These are phyloP conservation scores for Tetramorium parvispinum DNA, from an alignment of 1,140 invertebrate genomes.

Conservation along the genomic window DNA sequence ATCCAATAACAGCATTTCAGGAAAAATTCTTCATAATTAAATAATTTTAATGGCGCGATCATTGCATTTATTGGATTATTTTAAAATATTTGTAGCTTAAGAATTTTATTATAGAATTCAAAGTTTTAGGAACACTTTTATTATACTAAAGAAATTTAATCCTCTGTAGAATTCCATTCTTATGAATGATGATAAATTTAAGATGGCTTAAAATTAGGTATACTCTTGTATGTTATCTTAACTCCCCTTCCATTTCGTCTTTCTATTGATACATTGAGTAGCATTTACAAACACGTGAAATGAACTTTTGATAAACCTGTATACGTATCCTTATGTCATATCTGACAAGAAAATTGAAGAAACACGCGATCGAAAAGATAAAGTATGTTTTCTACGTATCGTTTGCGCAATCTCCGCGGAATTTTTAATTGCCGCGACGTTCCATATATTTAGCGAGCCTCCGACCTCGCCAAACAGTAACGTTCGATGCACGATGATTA, in stretches of 20 bases:
- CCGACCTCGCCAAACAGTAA: conserved; percentile 72
- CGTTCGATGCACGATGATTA: conserved; percentile 64
- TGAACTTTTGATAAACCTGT: conserved; percentile 30
- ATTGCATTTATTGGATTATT: not conserved
- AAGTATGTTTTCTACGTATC: not conserved
- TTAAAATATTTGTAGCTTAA: not conserved
- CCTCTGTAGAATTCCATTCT: not conserved
- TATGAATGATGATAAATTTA: not conserved
- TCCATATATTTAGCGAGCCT: conserved; percentile 72
- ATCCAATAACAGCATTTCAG: not conserved
- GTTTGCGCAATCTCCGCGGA: conserved; percentile 64
- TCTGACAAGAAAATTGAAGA: conserved; percentile 54
- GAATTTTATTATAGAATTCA: not conserved
- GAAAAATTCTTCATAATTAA: conserved; percentile 1
- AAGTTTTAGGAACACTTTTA: not conserved
- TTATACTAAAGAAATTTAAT: not conserved
- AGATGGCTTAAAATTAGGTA: not conserved
- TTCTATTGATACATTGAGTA: not conserved
- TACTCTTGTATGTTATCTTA: not conserved
- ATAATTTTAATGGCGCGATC: not conserved
- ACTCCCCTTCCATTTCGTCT: not conserved
- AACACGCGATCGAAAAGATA: conserved; percentile 36
- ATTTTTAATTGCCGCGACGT: conserved; percentile 59
- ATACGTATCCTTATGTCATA: conserved; percentile 7
- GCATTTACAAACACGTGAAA: conserved; percentile 14